Evolutionary conservation across 2,888 invertebrate genomes (phyloP), one percentile per base, ranked within the genome.

Genomic region (Euclidia mi): DNA sequence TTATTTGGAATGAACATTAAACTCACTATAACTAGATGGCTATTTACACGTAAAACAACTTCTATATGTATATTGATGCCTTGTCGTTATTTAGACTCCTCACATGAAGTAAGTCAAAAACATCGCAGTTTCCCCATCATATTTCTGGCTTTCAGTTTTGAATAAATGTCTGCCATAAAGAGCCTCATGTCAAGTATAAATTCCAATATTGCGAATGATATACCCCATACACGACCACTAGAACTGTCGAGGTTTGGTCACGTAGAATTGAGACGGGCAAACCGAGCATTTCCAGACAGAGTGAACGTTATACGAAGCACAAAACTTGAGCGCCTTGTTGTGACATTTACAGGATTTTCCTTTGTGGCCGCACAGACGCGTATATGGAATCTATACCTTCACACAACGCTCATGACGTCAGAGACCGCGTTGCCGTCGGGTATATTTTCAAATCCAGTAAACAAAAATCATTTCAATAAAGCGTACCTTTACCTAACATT

Each of bases 321-420:
- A 69, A 70, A 68, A 71, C 66, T 68, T 66, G 69, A 61, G 63
- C 64, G 63, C 68, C 51, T 66, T 64, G 79, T 73, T 76, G 70
- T 82, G 81, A 82, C 82, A 77, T 84, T 83, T 79, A 83, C 83
- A 78, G 74, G 79, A 81, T 82, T 83, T 79, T 74, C 74, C 76
- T 81, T 81, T 79, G 74, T 75, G 75, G 56, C 70, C 63, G 64
- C 64, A 57, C 56, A 51, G n/a, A n/a, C n/a, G n/a, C n/a, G n/a
- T n/a, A n/a, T n/a, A n/a, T n/a, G n/a, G n/a, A n/a, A n/a, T n/a
- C n/a, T n/a, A n/a, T n/a, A n/a, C n/a, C n/a, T n/a, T n/a, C n/a
- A n/a, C n/a, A n/a, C n/a, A n/a, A n/a, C n/a, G n/a, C n/a, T n/a
- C n/a, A n/a, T n/a, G n/a, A n/a, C n/a, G n/a, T n/a, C n/a, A n/a